Percentiles rank a stretch among this genome's conserved stretches.
Evolutionary conservation across 1,140 invertebrate species (phyloP).

Genomic region (Bombus sibiricus): DNA sequence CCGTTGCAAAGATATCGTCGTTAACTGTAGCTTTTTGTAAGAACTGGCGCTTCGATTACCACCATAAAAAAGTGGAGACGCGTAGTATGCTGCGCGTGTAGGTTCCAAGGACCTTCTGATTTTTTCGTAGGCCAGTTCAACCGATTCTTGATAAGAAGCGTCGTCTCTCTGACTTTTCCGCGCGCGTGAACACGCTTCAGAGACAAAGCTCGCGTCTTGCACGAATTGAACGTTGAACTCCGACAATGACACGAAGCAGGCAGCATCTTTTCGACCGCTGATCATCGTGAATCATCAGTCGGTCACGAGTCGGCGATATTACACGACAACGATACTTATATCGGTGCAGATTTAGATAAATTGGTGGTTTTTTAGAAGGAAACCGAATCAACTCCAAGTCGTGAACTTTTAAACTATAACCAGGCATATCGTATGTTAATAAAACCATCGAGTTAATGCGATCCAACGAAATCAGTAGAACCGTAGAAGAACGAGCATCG

Average conservation of each 20-base stretch:
- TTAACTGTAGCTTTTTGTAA: slow-evolving; percentile 21
- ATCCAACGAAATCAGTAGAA: not conserved
- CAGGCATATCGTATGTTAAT: not conserved
- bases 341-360: not conserved
- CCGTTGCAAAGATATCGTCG: slow-evolving; percentile 1
- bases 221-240: slow-evolving; percentile 66
- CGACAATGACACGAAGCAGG: slow-evolving; percentile 27
- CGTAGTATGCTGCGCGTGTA: slow-evolving; percentile 37
- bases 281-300: slow-evolving; percentile 59
- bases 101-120: slow-evolving; percentile 54
- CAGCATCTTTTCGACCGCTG: slow-evolving; percentile 40
- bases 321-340: not conserved
- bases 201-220: slow-evolving; percentile 57
- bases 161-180: slow-evolving; percentile 2
- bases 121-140: slow-evolving; percentile 42
- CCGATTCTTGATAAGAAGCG: slow-evolving; percentile 7
- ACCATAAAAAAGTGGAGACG: slow-evolving; percentile 26
- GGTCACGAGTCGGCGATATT: slow-evolving; percentile 24
- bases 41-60: not conserved
- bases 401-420: not conserved
- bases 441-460: not conserved
- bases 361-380: not conserved
- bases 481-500: not conserved
- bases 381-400: not conserved
- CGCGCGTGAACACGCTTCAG: not conserved